Evolutionary conservation across 2,888 invertebrate species (phyloP), one percentile per base, ranked within the genome.

Genomic region (Zaprionus obscuricornis): DNA sequence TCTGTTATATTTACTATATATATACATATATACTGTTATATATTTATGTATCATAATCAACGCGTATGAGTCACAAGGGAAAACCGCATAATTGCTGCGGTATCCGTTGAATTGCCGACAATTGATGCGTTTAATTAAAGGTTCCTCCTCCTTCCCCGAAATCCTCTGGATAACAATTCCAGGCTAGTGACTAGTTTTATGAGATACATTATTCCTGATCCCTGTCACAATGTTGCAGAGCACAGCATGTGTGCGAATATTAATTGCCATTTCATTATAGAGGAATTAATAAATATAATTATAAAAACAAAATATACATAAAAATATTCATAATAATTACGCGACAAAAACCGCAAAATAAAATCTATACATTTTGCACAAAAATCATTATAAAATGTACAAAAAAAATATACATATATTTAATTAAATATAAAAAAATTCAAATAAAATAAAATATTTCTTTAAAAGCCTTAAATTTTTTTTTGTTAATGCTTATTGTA

Each of bases 61-160:
- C 6, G 16, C 14, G 24, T 49, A 55, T 55, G 49, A 55, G 29
- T 40, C 31, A 31, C 46, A 16, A 13, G 37, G 13, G 46, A 47
- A 11, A 54, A 26, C 27, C 43, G 31, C 55, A 42, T 20, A 46
- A 50, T 33, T 60, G 49, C 43, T 49, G 43, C 31, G 39, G 49
- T 36, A 16, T 3, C 29, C 36, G 10, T 31, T 37, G 13, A 50
- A 45, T 39, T 34, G 33, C 39, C 7, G 51, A 16, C 54, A 60
- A 64, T 64, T 60, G 60, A 45, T 42, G 55, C 11, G 10, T 39
- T 55, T 55, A 42, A 60, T 60, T 55, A 49, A 59, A 46, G 3
- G 14, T 1, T 36, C 24, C 24, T n/a, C n/a, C n/a, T n/a, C n/a
- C n/a, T n/a, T n/a, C n/a, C n/a, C n/a, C n/a, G n/a, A n/a, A n/a